Base-by-base conservation (phyloP, 1,140 invertebrate genomes). In the Stegodyphus mimosarum region DNA sequence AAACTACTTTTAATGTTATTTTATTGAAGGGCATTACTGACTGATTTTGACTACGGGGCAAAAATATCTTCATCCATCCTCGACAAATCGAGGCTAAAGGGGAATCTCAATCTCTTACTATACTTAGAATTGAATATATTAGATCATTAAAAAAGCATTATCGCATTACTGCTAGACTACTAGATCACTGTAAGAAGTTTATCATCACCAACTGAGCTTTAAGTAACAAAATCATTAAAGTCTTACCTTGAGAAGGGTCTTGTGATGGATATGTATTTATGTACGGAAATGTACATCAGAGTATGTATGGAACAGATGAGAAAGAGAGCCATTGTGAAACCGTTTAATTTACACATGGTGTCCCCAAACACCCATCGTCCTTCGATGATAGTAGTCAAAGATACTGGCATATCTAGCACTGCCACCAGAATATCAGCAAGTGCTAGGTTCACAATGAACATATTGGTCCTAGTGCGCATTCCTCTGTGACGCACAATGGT, bases 391-490 rank as follows among this genome's bases (percentile, higher is more conserved):
- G 97, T 99, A 2, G 94, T 94, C 15, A 98, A 94, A 0, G 98
- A 91, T 87, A 96, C 96, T 1, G 96, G 96, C 17, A 97, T 94
- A 89, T 95, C 96, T 84, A 97, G 93, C 3, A 96, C 88, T 0
- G 95, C 94, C 93, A 98, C 96, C 89, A 98, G 92, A 83, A 98
- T 94, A 90, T 98, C 97, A 0, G 96, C 96, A 0, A 96, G 92
- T 1, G 97, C 96, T 86, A 98, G 91, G 89, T 98, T 98, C n/a
- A 97, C 95, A 88, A 98, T 96, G 90, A 98, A 97, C 89, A 96
- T 95, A 90, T 98, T 98, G 1, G 96, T 98, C 9, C 97, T 95
- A 0, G 95, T 97, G 52, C 95, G 91, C 95, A 99, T 97, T 2
- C 93, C 92, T 63, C 94, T 93, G 89, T 97, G 96, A 50, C 95